Percentiles rank a stretch among this genome's conserved stretches.
phyloP scores from a whole-genome alignment of 2,113 vertebrate genomes.

The Nerophis lumbriciformis region DNA sequence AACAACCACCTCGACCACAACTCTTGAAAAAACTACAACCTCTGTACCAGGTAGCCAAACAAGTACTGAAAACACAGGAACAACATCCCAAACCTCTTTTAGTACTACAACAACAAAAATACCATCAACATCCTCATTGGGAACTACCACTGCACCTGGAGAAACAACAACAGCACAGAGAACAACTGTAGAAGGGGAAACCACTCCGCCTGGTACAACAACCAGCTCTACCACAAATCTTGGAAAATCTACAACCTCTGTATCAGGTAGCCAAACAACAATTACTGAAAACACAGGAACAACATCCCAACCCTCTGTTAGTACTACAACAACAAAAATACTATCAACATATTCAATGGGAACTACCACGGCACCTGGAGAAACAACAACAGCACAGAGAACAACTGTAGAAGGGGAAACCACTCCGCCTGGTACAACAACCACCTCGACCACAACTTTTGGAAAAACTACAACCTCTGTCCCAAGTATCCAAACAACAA shows the following conservation, averaged over 20 bases:
- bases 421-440: too few species aligned
- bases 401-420: not conserved
- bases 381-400: not conserved
- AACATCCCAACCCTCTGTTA: not conserved
- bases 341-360: too few species aligned
- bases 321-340: too few species aligned
- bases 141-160: not conserved
- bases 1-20: slow-evolving; percentile 3
- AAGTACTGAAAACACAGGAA: not conserved
- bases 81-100: not conserved
- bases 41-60: not conserved
- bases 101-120: too few species aligned
- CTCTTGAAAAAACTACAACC: slow-evolving; percentile 7
- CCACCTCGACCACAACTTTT: too few species aligned
- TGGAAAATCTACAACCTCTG: slow-evolving; percentile 4
- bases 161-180: not conserved
- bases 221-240: too few species aligned
- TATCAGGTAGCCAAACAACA: not conserved
- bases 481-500: too few species aligned
- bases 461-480: too few species aligned
- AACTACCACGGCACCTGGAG: not conserved
- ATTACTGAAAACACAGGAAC: not conserved
- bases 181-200: not conserved
- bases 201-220: not conserved
- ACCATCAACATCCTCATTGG: too few species aligned